Evolutionary conservation across 1,140 invertebrate species (phyloP).

Genomic region (Mercenaria mercenaria): DNA sequence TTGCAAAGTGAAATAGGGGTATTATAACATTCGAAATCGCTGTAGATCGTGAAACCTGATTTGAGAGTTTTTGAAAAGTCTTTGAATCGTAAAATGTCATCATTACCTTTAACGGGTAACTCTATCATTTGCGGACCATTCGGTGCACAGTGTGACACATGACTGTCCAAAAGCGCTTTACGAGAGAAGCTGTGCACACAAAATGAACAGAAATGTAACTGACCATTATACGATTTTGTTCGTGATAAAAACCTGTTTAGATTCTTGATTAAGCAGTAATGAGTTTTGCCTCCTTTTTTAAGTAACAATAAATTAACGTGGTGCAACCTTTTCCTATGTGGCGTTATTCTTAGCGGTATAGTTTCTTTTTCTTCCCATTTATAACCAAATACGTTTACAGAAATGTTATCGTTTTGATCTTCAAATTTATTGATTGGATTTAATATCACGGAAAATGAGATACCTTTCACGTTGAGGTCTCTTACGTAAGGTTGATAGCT

Average conservation of each 20-base stretch:
- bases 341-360: not conserved
- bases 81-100: not conserved
- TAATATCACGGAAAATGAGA: not conserved
- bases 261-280: too few species aligned
- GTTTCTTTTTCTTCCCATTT: not conserved
- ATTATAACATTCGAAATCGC: not conserved
- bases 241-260: too few species aligned
- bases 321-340: too few species aligned
- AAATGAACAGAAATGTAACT: not conserved
- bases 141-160: not conserved
- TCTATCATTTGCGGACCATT: too few species aligned
- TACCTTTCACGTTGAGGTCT: not conserved
- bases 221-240: too few species aligned
- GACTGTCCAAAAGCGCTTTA: not conserved
- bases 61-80: not conserved
- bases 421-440: not conserved
- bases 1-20: not conserved
- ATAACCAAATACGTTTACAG: not conserved
- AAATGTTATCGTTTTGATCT: not conserved
- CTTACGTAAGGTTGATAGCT: not conserved
- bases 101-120: not conserved
- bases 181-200: not conserved
- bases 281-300: too few species aligned
- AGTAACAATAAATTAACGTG: too few species aligned
- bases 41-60: not conserved